These are phyloP conservation scores for Dendrolimus kikuchii DNA, from an alignment of 1,140 invertebrate genomes.

Conservation along the genomic window DNA sequence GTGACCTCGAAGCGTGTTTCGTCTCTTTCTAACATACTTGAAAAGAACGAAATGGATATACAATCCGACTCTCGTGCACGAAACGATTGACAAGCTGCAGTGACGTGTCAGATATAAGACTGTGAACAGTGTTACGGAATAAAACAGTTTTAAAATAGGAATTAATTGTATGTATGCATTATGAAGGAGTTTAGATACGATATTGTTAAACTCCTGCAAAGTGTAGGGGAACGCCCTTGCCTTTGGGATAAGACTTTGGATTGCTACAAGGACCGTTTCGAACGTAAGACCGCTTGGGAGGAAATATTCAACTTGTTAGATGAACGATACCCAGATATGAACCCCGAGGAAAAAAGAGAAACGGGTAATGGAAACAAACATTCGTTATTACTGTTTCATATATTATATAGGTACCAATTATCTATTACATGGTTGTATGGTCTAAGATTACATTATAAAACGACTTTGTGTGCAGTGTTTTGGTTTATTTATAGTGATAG, in stretches of 20 bases:
- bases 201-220: conserved; percentile 38
- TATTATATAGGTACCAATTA: too few species aligned
- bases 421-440: too few species aligned
- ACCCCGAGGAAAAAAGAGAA: conserved; percentile 35
- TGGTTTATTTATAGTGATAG: not conserved
- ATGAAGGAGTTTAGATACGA: conserved; percentile 57
- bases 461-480: too few species aligned
- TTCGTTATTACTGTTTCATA: not conserved
- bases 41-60: conserved; percentile 28
- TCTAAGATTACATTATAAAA: too few species aligned
- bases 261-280: conserved; percentile 50
- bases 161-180: conserved; percentile 19
- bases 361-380: conserved; percentile 30
- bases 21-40: conserved; percentile 19
- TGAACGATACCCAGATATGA: conserved; percentile 41
- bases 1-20: conserved; percentile 31
- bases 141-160: not conserved
- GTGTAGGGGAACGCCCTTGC: conserved; percentile 41
- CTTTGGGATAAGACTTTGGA: conserved; percentile 57
- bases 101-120: conserved; percentile 33
- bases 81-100: conserved; percentile 31
- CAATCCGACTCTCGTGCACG: conserved; percentile 34
- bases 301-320: conserved; percentile 49
- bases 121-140: conserved; percentile 27
- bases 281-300: conserved; percentile 50